Percentiles rank a stretch among this genome's conserved stretches.
phyloP scores from a whole-genome alignment of 1,140 invertebrate genomes.

The Drosophila setifemur region DNA sequence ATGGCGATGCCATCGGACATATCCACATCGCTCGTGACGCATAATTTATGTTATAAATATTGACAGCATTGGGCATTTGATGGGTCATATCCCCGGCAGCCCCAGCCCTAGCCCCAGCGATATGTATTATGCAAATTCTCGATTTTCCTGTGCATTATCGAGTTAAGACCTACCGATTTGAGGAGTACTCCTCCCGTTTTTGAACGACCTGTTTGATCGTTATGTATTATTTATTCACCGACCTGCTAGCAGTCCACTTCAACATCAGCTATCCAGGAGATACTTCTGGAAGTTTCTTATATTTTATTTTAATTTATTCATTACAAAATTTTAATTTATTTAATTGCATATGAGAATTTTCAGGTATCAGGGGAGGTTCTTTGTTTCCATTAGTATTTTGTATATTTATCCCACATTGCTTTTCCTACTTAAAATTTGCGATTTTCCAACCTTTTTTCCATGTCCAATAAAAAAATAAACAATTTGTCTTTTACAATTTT shows the following conservation, averaged over 20 bases:
- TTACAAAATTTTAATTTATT: no score
- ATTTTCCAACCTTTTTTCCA: no score
- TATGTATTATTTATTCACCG: no score
- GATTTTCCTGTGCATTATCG: slow-evolving; percentile 36
- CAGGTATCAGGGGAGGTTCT: neutral
- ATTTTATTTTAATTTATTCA: neutral
- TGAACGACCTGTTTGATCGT: neutral
- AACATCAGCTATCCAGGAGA: no score
- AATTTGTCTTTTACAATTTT: neutral
- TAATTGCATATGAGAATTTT: no score
- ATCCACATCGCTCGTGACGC: slow-evolving; percentile 41
- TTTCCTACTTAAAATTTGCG: neutral
- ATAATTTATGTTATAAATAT: slow-evolving; percentile 73
- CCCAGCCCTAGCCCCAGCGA: no score
- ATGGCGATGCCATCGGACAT: slow-evolving; percentile 18
- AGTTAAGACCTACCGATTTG: slow-evolving; percentile 9
- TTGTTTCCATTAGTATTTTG: neutral
- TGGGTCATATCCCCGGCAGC: slow-evolving; percentile 15
- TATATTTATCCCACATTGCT: neutral
- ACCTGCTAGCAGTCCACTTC: no score
- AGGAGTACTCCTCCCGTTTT: slow-evolving; percentile 2
- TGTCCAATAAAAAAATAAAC: neutral
- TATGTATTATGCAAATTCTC: slow-evolving; percentile 29
- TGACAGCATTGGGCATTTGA: slow-evolving; percentile 54
- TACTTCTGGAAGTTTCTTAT: neutral